Evolutionary conservation across 2,888 invertebrate genomes (phyloP).

Genomic region (Dendrolimus houi): DNA sequence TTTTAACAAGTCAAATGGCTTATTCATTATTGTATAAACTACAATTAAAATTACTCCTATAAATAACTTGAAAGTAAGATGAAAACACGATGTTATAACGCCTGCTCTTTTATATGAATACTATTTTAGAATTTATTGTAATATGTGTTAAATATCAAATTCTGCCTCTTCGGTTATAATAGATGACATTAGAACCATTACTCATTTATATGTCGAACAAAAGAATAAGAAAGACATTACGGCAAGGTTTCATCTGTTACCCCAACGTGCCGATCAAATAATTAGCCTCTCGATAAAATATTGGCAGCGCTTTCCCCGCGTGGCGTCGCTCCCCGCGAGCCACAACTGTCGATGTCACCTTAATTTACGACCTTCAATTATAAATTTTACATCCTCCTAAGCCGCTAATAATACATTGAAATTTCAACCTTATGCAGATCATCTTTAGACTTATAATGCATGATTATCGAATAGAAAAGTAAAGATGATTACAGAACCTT

Average conservation of each 20-base stretch:
- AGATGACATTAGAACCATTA: background rate
- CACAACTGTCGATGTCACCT: slow-evolving; percentile 77
- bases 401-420: slow-evolving; percentile 9
- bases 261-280: slow-evolving; percentile 57
- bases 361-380: slow-evolving; percentile 77
- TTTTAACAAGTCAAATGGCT: too few species aligned
- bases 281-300: slow-evolving; percentile 71
- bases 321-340: slow-evolving; percentile 38
- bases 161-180: too few species aligned
- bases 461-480: background rate
- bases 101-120: too few species aligned
- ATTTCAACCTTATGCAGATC: slow-evolving; percentile 14
- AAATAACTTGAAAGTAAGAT: too few species aligned
- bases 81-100: too few species aligned
- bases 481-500: slow-evolving; percentile 6
- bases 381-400: slow-evolving; percentile 59
- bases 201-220: slow-evolving; percentile 5
- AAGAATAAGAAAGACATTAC: slow-evolving; percentile 42
- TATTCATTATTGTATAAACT: too few species aligned
- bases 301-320: slow-evolving; percentile 49
- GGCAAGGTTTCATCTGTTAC: slow-evolving; percentile 42
- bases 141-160: too few species aligned
- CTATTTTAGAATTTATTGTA: too few species aligned
- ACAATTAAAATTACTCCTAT: too few species aligned
- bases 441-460: slow-evolving; percentile 11